Evolutionary conservation across 2,888 invertebrate species (phyloP), one percentile per base, ranked within the genome.

Genomic region (Latheticus oryzae): DNA sequence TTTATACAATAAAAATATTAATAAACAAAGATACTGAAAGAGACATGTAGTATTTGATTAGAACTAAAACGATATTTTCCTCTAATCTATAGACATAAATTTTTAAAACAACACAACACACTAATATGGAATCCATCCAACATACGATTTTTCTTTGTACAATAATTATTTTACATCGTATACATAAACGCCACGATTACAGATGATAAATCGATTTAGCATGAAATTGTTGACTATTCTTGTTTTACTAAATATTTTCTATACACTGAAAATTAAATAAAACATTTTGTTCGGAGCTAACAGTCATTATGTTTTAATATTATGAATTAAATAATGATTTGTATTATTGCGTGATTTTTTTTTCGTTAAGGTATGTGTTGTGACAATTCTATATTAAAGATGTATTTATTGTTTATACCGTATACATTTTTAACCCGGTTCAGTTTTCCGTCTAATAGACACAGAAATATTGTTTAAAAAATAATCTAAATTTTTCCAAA

Each of bases 101-200:
- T 40, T 35, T 43, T 53, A 30, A 45, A 26, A 58, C 45, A 67
- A 64, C 68, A 69, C 66, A 65, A 68, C 69, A 71, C 70, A 69
- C 69, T 67, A 70, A 66, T 63, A 64, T 64, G 60, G 58, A 58
- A 43, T 65, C 66, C 66, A 68, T 66, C 62, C 64, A 64, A 64
- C 63, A 63, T 63, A 62, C 61, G 57, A 61, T 48, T 62, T 62
- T 63, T 66, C 71, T 74, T 74, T 76, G 75, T 76, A 75, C 75
- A 75, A 68, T 69, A 67, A 70, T 69, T 74, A 73, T 74, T 70
- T 74, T 75, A 74, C 74, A 73, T 73, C 70, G 70, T 73, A 72
- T 72, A 72, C 71, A 67, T 66, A 61, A 56, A 60, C 57, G 51
- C 59, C 51, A 52, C 47, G 57, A 50, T 53, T 60, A 59, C 17